Conservation (phyloP, 1,140 invertebrate genomes). For the Plutomurus gul region DNA sequence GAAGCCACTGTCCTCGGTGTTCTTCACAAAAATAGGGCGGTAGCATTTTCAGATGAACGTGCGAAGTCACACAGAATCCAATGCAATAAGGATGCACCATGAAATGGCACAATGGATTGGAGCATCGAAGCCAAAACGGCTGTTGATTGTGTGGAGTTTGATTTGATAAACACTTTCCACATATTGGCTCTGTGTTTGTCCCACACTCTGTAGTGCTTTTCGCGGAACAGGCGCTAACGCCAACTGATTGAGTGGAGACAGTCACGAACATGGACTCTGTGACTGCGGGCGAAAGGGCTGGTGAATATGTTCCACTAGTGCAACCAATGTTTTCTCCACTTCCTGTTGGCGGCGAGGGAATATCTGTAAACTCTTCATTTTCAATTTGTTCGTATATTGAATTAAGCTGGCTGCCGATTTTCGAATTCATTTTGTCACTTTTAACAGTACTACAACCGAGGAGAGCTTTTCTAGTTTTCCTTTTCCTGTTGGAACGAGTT, state of each 20-base stretch:
- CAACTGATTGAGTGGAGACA: neutral
- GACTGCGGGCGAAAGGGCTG: neutral
- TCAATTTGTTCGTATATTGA: too few species aligned
- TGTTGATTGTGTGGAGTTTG: neutral
- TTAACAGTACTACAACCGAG: too few species aligned
- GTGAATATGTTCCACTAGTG: neutral
- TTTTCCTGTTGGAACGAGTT: too few species aligned
- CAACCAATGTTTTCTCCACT: neutral
- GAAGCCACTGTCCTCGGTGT: neutral
- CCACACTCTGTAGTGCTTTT: neutral
- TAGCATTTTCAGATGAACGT: neutral
- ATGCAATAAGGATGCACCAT: conserved; percentile 11
- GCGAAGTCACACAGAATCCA: neutral
- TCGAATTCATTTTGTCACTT: too few species aligned
- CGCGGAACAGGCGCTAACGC: neutral
- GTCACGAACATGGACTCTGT: neutral
- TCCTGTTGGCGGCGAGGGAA: neutral
- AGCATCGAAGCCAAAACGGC: conserved; percentile 9
- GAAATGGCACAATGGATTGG: neutral
- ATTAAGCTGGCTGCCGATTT: too few species aligned
- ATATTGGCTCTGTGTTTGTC: conserved; percentile 12
- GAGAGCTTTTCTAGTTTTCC: too few species aligned
- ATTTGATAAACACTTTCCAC: neutral
- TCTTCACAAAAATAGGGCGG: conserved; percentile 4
- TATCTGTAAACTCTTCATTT: neutral